Evolutionary conservation across 2,888 invertebrate species (phyloP).

Genomic region (Lumbricus terrestris): DNA sequence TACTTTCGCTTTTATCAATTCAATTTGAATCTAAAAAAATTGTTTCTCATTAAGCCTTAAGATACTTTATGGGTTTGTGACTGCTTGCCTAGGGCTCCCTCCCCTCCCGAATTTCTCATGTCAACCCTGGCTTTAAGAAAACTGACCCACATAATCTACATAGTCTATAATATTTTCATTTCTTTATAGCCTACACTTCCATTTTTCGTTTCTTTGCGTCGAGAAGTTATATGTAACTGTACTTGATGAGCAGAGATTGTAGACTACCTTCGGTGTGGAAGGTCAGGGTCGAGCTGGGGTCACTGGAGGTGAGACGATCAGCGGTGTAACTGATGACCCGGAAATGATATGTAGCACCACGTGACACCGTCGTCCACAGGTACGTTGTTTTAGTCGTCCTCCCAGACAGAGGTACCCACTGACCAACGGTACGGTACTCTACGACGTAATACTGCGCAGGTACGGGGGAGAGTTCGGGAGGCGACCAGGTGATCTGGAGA

Average conservation of each 20-base stretch:
- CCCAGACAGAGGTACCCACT: slow-evolving; percentile 35
- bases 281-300: slow-evolving; percentile 23
- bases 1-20: no score
- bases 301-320: not conserved
- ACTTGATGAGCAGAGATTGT: not conserved
- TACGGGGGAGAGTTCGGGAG: slow-evolving; percentile 44
- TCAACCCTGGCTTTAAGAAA: no score
- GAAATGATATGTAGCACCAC: slow-evolving; percentile 38
- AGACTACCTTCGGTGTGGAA: slow-evolving; percentile 32
- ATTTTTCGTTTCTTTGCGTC: no score
- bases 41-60: no score
- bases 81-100: no score
- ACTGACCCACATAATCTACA: no score
- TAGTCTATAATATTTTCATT: no score
- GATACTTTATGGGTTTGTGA: no score
- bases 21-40: no score
- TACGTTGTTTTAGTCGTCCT: slow-evolving; percentile 30
- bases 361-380: slow-evolving; percentile 37
- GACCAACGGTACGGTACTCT: slow-evolving; percentile 43
- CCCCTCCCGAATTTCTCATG: no score
- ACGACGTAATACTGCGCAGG: slow-evolving; percentile 49
- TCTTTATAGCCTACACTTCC: no score
- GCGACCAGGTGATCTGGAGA: slow-evolving; percentile 72
- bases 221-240: no score
- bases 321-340: slow-evolving; percentile 30